These are phyloP conservation scores for Drosophila putrida DNA, from an alignment of 2,888 invertebrate genomes.

Conservation along the genomic window DNA sequence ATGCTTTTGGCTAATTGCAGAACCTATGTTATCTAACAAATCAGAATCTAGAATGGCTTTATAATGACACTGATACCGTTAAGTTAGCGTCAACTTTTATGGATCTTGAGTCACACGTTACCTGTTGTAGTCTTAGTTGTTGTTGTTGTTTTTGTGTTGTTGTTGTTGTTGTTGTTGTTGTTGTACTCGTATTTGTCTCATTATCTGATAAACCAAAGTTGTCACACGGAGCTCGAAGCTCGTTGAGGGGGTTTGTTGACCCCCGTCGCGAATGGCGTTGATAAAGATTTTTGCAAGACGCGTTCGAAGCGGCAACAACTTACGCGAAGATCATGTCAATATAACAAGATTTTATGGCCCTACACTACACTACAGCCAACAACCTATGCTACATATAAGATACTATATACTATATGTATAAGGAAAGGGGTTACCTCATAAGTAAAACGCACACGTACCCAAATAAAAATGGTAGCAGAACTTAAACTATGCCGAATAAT, in stretches of 20 bases:
- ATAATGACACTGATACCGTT: constrained; percentile 62
- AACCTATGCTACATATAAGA: neutral
- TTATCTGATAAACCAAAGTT: constrained; percentile 68
- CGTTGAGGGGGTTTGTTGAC: constrained; percentile 68
- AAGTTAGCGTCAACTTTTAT: constrained; percentile 62
- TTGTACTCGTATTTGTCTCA: constrained; percentile 47
- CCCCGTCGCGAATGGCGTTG: constrained; percentile 48
- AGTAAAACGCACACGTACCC: constrained; percentile 75
- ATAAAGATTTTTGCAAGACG: constrained; percentile 72
- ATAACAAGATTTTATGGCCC: constrained; percentile 57
- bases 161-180: constrained; percentile 7
- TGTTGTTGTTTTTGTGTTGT: constrained; percentile 18
- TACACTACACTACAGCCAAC: constrained; percentile 8
- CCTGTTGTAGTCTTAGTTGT: constrained; percentile 25
- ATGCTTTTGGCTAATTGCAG: neutral
- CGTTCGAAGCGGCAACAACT: constrained; percentile 54
- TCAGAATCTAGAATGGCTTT: constrained; percentile 38
- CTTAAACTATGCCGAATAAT: constrained; percentile 57
- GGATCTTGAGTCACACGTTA: constrained; percentile 61
- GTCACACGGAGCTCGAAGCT: constrained; percentile 23
- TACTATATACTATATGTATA: no score
- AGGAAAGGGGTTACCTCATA: constrained; percentile 61
- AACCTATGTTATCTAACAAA: constrained; percentile 25
- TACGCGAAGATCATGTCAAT: constrained; percentile 76
- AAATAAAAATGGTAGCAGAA: constrained; percentile 76